Conservation (phyloP, 2,113 vertebrate genomes). For the Morone chrysops region DNA sequence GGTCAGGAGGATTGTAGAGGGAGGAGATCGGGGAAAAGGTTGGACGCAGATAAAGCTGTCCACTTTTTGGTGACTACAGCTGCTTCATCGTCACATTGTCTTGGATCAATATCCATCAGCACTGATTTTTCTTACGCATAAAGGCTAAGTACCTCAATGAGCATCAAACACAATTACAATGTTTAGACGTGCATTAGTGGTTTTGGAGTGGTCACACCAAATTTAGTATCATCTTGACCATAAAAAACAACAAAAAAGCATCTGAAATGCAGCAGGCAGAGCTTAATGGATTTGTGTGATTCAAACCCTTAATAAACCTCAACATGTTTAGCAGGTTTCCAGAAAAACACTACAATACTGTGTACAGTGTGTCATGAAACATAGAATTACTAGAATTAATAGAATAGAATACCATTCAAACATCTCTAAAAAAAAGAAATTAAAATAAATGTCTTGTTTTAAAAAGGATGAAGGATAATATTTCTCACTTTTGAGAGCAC, state of each 20-base stretch:
- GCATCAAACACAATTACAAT: conserved; percentile 58
- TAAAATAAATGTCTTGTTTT: neutral
- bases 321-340: conserved; percentile 9
- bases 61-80: conserved; percentile 24
- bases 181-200: conserved; percentile 64
- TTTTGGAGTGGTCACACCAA: conserved; percentile 62
- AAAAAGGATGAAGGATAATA: no score
- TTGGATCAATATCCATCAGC: conserved; percentile 73
- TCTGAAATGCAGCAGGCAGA: neutral
- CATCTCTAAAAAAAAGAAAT: neutral
- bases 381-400: no score
- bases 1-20: conserved; percentile 6
- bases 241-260: neutral
- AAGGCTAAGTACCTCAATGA: conserved; percentile 62
- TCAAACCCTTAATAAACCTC: conserved; percentile 7
- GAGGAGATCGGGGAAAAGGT: neutral
- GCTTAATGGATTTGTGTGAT: conserved; percentile 36
- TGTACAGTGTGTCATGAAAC: neutral
- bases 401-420: neutral
- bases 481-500: neutral
- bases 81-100: conserved; percentile 39
- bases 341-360: conserved; percentile 1
- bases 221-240: conserved; percentile 54
- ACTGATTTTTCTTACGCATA: conserved; percentile 58
- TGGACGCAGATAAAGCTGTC: neutral